Evolutionary conservation across 2,888 invertebrate species (phyloP), one percentile per base, ranked within the genome.

Genomic region (Cacoxenus indagator): DNA sequence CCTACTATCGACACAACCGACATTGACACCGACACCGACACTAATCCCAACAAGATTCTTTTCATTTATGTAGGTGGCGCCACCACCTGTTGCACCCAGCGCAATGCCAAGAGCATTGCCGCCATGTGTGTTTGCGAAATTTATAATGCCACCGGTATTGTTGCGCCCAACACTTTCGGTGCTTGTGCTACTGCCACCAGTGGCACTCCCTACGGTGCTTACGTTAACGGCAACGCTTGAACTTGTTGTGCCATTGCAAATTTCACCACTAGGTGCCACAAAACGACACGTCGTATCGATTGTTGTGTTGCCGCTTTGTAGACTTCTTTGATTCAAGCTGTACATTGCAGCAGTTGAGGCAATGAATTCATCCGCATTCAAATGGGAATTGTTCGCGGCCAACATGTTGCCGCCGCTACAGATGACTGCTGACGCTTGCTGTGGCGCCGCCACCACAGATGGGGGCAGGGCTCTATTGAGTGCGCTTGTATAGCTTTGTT

Each of bases 1-100:
- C 65, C 82, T 82, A 76, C 73, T 83, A 75, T 85, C 81, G 69
- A 82, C 72, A 73, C 80, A 77, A 71, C 73, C 74, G 59, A 82
- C 76, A 57, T 27, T 67, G 45, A 74, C 70, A 67, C 72, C 45
- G n/a, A n/a, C n/a, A 71, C 73, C 74, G 57, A 82, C 76, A 59
- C 51, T 67, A 61, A 74, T 71, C 67, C 72, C 48, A 14, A 70
- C 72, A 29, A 81, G 55, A 29, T 65, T 72, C 26, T 81, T 83
- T 9, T 81, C 81, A 54, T 77, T 75, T 26, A 77, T 67, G 71
- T 70, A 82, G 17, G 78, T n/a, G n/a, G n/a, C n/a, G n/a, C n/a
- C n/a, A 61, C 70, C 65, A 65, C 70, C 68, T 26, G 78, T 45
- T 29, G 73, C 67, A 65, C 78, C 73, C 31, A 78, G 46, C n/a